Base-by-base conservation (phyloP, 2,113 vertebrate species). In the Scartelaos histophorus region DNA sequence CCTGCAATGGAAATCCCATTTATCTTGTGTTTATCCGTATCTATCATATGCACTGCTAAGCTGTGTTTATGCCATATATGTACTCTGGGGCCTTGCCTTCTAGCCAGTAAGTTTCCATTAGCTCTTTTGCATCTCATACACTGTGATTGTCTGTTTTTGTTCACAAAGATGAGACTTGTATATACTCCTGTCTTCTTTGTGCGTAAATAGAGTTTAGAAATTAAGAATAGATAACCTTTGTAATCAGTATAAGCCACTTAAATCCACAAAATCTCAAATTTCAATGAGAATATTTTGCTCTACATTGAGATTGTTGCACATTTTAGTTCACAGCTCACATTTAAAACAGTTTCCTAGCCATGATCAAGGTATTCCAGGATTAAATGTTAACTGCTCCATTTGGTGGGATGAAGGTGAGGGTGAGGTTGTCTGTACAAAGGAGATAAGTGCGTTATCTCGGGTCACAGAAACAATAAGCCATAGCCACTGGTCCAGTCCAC, bases 311-410 rank as follows among this genome's bases (percentile, higher is more conserved):
- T 70, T 80, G 74, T 61, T 34, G 70, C 56, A 72, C 67, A 70
- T 61, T 54, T 25, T 21, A 35, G 54, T 25, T 5, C 15, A 1
- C 15, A 7, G 43, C 46, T 56, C 67, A 76, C 68, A 76, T 81
- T 80, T 57, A 46, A 57, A 81, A 69, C 57, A 54, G 49, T 60
- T 7, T 34, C 70, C 7, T 60, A 67, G 74, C 74, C 75, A 62
- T 76, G 73, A 86, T 56, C 71, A 79, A 85, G 78, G 68, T 70
- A 34, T 76, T 57, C 25, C 51, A 54, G 66, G 70, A 54, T 34
- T 80, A 81, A 89, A 92, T 78, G 83, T 75, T 88, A 88, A 91
- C 89, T 78, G 72, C 74, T 85, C 88, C 81, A 75, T 87, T 83
- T 85, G 87, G 90, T 68, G 69, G 84, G 79, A 84, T 71, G 68